Evolutionary conservation across 2,797 vertebrate species (phyloP), one percentile per base, ranked within the genome.

Genomic region (Leuciscus waleckii): DNA sequence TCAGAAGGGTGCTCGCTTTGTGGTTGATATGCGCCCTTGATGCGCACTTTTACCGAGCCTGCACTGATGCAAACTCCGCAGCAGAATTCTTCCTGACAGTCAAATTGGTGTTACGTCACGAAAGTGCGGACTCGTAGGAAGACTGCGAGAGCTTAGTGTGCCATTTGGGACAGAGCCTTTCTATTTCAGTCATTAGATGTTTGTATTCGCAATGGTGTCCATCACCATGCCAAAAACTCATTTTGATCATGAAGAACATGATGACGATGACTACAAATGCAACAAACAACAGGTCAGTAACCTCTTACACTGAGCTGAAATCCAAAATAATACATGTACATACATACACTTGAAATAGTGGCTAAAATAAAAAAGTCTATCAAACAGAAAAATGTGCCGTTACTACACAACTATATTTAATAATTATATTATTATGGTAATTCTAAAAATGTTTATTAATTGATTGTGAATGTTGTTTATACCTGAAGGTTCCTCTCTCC

Each of bases 401-500:
- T 75, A 35, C 29, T 35, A 54, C 5, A 10, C 9, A 32, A 54
- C 46, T 75, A 54, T 3, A 61, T 73, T 49, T 32, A 63, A 63
- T 29, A 29, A 63, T 63, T 16, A 14, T 26, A 61, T 61, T 26
- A 29, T 63, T 63, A 29, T 29, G n/a, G 14, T 67, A 35, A 68
- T 68, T 68, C 7, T 10, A 32, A 67, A n/a, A 41, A 32, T 29
- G 3, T 54, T 2, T 7, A 2, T 39, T n/a, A 26, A 79, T 65
- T 65, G 26, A 13, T 54, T 17, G 19, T 49, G 0, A 54, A n/a
- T 26, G 32, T 61, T 76, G 14, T 29, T 32, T 63, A 11, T 90
- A 97, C 97, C 97, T 97, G n/a, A 97, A 97, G 1, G 97, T 97
- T 32, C 97, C 97, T 63, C 97, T 95, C 90, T 97, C 97, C 14